Percentiles rank a stretch among this genome's conserved stretches.
phyloP scores from a whole-genome alignment of 2,113 vertebrate species.

The Nesogale talazaci region DNA sequence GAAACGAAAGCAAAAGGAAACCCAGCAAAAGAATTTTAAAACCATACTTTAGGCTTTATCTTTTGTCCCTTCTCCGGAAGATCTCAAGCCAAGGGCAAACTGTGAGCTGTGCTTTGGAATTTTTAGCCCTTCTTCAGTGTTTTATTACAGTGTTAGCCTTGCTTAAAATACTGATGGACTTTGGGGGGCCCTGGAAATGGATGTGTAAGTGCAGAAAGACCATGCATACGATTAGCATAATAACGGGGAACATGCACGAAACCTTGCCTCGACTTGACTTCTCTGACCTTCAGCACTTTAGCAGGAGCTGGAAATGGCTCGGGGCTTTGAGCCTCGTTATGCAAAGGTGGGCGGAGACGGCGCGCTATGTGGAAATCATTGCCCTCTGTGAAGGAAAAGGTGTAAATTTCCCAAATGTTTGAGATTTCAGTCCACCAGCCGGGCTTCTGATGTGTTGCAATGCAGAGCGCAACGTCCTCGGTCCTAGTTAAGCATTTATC shows the following conservation, averaged over 20 bases:
- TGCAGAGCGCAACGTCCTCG: slow-evolving; percentile 77
- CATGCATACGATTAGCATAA: slow-evolving; percentile 83
- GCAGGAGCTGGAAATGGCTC: slow-evolving; percentile 66
- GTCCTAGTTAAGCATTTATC: slow-evolving; percentile 86
- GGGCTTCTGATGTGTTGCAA: slow-evolving; percentile 76
- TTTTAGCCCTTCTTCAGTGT: slow-evolving; percentile 59
- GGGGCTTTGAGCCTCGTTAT: slow-evolving; percentile 79
- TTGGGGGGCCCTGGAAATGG: slow-evolving; percentile 60
- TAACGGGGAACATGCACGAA: slow-evolving; percentile 69
- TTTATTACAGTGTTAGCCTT: slow-evolving; percentile 72
- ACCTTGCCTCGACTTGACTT: slow-evolving; percentile 75
- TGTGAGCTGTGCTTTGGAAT: slow-evolving; percentile 42
- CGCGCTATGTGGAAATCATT: slow-evolving; percentile 79
- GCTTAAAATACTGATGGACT: slow-evolving; percentile 71
- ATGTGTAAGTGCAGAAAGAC: slow-evolving; percentile 77
- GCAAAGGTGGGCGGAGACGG: slow-evolving; percentile 76
- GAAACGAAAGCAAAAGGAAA: neutral
- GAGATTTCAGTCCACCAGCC: slow-evolving; percentile 79
- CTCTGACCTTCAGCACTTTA: slow-evolving; percentile 80
- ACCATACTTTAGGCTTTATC: neutral
- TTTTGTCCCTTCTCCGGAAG: slow-evolving; percentile 41
- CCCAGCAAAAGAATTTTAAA: neutral
- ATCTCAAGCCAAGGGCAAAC: slow-evolving; percentile 66
- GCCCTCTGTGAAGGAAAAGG: slow-evolving; percentile 85
- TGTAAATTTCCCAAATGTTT: slow-evolving; percentile 85